Conservation (phyloP, 2,888 invertebrate species). For the Synanthedon andrenaeformis region DNA sequence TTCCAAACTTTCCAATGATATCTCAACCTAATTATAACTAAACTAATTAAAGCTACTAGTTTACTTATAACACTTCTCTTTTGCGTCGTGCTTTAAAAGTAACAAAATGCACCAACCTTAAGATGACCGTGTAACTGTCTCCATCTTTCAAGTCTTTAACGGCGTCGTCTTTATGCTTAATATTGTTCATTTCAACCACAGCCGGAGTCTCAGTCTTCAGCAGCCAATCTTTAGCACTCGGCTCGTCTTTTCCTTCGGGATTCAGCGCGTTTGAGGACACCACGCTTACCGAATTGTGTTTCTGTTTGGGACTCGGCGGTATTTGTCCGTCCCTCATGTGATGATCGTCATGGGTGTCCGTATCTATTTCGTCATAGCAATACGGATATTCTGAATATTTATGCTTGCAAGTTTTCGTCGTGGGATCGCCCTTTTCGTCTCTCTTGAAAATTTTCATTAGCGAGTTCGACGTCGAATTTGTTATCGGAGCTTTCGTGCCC, state of each 20-base stretch:
- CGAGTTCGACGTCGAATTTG: conserved; percentile 50
- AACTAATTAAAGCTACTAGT: too few relatives aligned
- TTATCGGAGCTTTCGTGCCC: conserved; percentile 47
- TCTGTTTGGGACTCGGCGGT: conserved; percentile 54
- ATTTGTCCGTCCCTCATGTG: conserved; percentile 59
- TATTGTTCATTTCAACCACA: conserved; percentile 61
- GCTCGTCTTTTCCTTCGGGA: conserved; percentile 49
- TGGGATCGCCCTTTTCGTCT: conserved; percentile 52
- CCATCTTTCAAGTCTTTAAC: conserved; percentile 67
- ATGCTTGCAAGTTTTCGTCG: conserved; percentile 83
- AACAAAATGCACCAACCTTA: conserved; percentile 56
- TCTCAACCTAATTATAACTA: too few relatives aligned
- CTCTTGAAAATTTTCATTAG: conserved; percentile 55
- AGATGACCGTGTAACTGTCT: conserved; percentile 82
- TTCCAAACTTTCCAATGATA: too few relatives aligned
- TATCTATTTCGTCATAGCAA: conserved; percentile 87
- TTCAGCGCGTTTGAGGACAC: conserved; percentile 59
- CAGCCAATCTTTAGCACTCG: conserved; percentile 55
- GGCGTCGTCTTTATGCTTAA: conserved; percentile 55
- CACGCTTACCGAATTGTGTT: conserved; percentile 59
- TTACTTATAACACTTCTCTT: too few relatives aligned
- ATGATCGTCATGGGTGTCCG: conserved; percentile 76
- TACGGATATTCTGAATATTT: conserved; percentile 91
- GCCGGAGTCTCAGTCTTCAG: conserved; percentile 43
- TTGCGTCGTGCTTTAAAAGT: too few relatives aligned